phyloP scores from a whole-genome alignment of 2,113 vertebrate species.

The Columbina picui region DNA sequence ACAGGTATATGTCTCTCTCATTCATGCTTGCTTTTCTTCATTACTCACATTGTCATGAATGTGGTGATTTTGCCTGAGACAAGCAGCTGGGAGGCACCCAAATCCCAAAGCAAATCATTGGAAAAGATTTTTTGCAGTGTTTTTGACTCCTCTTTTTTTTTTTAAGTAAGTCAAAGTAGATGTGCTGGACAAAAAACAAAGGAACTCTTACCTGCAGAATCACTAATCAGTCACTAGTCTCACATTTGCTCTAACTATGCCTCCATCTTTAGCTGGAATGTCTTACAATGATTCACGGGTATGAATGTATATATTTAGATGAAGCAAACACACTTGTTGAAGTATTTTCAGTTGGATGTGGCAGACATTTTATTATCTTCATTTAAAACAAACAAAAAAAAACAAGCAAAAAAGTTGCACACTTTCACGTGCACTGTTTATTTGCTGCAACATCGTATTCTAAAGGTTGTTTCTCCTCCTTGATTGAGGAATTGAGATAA shows the following conservation, averaged over 20 bases:
- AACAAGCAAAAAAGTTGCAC: not conserved
- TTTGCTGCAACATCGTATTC: not conserved
- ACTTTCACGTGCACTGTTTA: not conserved
- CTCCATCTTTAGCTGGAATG: not conserved
- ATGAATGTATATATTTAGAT: not conserved
- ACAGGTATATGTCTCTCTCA: not conserved
- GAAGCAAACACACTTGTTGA: not conserved
- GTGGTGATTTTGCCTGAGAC: not conserved
- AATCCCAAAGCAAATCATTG: not conserved
- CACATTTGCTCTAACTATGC: not conserved
- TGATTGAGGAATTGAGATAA: not conserved
- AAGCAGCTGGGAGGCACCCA: not conserved
- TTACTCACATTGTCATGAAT: not conserved
- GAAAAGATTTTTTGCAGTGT: not conserved
- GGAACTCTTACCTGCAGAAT: not conserved
- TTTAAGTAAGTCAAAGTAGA: not conserved
- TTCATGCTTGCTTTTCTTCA: not conserved
- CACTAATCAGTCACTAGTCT: not conserved
- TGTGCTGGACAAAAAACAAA: not conserved
- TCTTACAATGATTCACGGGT: not conserved
- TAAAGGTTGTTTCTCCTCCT: not conserved
- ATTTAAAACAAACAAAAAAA: not conserved
- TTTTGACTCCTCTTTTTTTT: not conserved
- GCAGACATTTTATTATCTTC: not conserved
- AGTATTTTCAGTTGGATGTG: not conserved